Percentiles rank a stretch among this genome's conserved stretches.
These are phyloP conservation scores for Auanema sp. DNA, from an alignment of 2,888 invertebrate genomes.

Conservation along the genomic window DNA sequence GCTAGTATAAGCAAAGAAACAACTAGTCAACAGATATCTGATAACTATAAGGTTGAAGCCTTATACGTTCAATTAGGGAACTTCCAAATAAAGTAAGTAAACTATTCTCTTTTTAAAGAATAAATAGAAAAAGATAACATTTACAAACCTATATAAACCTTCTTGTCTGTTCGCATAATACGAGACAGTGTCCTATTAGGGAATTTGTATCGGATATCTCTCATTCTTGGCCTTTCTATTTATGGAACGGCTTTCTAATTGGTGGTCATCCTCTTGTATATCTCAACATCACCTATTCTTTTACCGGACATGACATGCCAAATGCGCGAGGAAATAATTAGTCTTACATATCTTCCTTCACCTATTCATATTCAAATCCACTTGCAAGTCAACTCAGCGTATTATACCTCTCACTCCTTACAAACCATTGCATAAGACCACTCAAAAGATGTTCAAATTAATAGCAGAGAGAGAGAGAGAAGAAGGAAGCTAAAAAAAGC, in stretches of 20 bases:
- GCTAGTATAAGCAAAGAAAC: slow-evolving; percentile 15
- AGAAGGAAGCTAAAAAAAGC: slow-evolving; percentile 1
- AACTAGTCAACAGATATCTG: slow-evolving; percentile 13
- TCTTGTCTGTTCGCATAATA: too few relatives aligned
- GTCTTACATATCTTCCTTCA: neutral
- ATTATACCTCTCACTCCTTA: neutral
- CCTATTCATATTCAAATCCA: neutral
- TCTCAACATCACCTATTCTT: neutral
- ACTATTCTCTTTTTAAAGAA: neutral
- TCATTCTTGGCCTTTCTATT: too few relatives aligned
- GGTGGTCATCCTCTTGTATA: too few relatives aligned
- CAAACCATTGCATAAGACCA: neutral
- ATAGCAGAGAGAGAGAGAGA: slow-evolving; percentile 1
- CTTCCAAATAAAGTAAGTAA: slow-evolving; percentile 15
- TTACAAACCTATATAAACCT: too few relatives aligned
- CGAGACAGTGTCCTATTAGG: too few relatives aligned
- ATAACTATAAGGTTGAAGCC: slow-evolving; percentile 19
- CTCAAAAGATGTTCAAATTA: neutral
- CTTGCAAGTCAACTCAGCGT: too few relatives aligned
- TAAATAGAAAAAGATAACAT: too few relatives aligned
- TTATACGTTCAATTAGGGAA: slow-evolving; percentile 20
- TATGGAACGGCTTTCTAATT: too few relatives aligned
- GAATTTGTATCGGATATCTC: too few relatives aligned
- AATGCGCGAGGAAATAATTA: neutral
- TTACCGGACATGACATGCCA: neutral